These are phyloP conservation scores for Eleutherodactylus coqui DNA, from an alignment of 2,797 vertebrate genomes.

Conservation along the genomic window DNA sequence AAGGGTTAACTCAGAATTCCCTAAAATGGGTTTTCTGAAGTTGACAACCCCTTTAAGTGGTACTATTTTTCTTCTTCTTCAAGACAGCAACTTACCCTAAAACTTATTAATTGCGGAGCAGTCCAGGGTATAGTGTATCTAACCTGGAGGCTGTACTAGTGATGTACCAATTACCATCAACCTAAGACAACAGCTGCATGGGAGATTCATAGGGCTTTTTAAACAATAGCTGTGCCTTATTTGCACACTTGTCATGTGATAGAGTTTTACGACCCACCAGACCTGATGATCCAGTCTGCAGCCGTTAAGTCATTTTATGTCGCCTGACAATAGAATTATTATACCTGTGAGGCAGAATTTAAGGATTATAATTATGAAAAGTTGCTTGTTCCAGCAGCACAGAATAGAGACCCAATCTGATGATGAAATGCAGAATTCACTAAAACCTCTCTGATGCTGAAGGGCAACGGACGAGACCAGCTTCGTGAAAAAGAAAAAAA, in stretches of 20 bases:
- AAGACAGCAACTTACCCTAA: too few species aligned
- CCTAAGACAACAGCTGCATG: neutral
- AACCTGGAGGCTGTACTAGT: too few species aligned
- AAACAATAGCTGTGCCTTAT: neutral
- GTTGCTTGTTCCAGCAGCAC: neutral
- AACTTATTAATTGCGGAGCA: too few species aligned
- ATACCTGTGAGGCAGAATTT: neutral
- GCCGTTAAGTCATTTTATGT: neutral
- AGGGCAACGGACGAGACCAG: neutral
- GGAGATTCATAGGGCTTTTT: too few species aligned
- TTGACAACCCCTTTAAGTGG: too few species aligned
- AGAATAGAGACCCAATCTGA: neutral
- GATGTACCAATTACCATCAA: neutral
- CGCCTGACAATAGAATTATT: slow-evolving; percentile 25
- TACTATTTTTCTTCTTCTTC: too few species aligned
- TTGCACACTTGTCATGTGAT: neutral
- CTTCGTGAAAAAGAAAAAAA: neutral
- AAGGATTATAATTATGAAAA: neutral
- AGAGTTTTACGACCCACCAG: neutral
- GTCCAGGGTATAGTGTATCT: too few species aligned
- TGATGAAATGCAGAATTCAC: neutral
- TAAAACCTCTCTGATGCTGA: neutral
- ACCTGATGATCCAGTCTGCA: slow-evolving; percentile 42
- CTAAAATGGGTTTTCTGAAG: too few species aligned
- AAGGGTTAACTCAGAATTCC: too few species aligned